These are phyloP conservation scores for Hippasteria phrygiana DNA, from an alignment of 53 echinoderm and acorn worm genomes.

Conservation along the genomic window DNA sequence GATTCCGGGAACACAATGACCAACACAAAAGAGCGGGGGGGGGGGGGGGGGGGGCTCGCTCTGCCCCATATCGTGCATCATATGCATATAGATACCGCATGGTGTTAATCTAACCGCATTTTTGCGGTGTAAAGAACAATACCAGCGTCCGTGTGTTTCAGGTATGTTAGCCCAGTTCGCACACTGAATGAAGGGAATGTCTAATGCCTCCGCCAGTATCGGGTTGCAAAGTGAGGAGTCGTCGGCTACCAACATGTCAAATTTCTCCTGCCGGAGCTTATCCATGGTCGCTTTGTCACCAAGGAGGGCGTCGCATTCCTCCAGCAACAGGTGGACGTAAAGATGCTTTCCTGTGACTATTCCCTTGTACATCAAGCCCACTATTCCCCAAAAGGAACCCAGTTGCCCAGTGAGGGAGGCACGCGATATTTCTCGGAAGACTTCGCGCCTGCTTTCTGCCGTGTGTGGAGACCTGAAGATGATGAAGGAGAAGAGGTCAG, in stretches of 20 bases:
- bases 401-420: background rate
- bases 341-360: background rate
- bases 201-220: conserved; percentile 24
- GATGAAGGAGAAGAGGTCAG: conserved; percentile 27
- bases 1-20: too few species aligned
- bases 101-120: too few species aligned
- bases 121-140: too few species aligned
- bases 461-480: conserved; percentile 13
- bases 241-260: conserved; percentile 45
- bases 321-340: background rate
- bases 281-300: background rate
- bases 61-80: too few species aligned
- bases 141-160: background rate
- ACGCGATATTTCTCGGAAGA: conserved; percentile 1
- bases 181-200: conserved; percentile 14
- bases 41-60: too few species aligned
- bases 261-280: background rate
- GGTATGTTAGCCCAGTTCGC: background rate
- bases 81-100: too few species aligned
- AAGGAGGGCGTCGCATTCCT: conserved; percentile 7
- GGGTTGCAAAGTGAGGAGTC: background rate
- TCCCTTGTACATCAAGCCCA: background rate
- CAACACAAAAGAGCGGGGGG: too few species aligned
- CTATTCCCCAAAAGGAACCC: background rate
- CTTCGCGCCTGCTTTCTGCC: background rate